Evolutionary conservation across 2,888 invertebrate species (phyloP), one percentile per base, ranked within the genome.

Genomic region (Noctuana brunneofusca): DNA sequence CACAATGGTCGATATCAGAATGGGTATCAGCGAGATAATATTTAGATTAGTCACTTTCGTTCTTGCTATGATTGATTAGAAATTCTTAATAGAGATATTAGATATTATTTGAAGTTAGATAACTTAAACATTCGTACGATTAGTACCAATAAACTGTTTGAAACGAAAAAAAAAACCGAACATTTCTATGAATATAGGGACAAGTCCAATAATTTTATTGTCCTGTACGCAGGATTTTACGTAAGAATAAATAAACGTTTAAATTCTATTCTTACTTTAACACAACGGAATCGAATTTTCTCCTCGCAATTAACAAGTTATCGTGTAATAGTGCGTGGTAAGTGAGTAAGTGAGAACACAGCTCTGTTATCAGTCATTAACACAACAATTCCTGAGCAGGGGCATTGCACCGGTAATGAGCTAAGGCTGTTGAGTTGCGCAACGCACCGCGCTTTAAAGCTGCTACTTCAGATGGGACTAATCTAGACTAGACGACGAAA

Each of bases 361-460:
- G 73, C 68, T 65, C 74, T 71, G 78, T 78, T 76, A 81, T 78
- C 75, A 73, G 74, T 76, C 75, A 78, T 80, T 81, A 79, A 55
- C 67, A 69, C 68, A 68, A 75, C 83, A 81, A 80, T 83, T 79
- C 78, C 74, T 30, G 71, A 72, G 24, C 22, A 16, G 16, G 79
- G 79, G 71, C 77, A 75, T 70, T 70, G 75, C 71, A 46, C 72
- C 75, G 68, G 72, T 71, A 76, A 65, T 65, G 64, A 58, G 43
- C n/a, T 22, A 49, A 14, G 49, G 48, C 48, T 22, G 1, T 12
- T 4, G 30, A 64, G 63, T 66, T 64, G 63, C 63, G 64, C 58
- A 65, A 68, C 63, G 46, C 24, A 52, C 11, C 6, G n/a, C 35
- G 53, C 11, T 43, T 18, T 43, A 6, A 30, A 38, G 43, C 43